Conservation (phyloP, 2,797 vertebrate species). For the Enteromius treurensis region DNA sequence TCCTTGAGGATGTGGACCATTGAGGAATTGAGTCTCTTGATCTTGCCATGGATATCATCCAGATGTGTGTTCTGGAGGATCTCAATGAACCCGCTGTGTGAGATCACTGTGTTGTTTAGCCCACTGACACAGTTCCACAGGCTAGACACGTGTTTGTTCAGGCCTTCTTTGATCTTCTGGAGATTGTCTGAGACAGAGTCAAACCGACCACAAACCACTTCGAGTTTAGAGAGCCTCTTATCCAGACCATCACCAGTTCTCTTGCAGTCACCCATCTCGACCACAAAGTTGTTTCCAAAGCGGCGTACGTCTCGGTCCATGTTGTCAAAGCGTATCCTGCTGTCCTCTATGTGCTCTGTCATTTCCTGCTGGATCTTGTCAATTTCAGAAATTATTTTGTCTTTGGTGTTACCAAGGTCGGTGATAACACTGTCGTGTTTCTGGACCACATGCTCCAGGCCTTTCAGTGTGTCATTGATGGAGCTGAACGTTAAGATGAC, state of each 20-base stretch:
- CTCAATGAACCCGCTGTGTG: conserved; percentile 79
- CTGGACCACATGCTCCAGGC: conserved; percentile 84
- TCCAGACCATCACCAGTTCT: conserved; percentile 81
- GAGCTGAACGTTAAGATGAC: conserved; percentile 87
- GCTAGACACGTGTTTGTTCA: conserved; percentile 83
- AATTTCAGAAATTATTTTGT: conserved; percentile 90
- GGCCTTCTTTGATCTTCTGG: conserved; percentile 85
- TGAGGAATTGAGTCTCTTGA: conserved; percentile 86
- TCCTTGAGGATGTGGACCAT: conserved; percentile 78
- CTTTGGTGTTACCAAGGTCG: conserved; percentile 84
- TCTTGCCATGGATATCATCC: conserved; percentile 75
- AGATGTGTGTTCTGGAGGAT: conserved; percentile 80
- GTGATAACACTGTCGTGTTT: conserved; percentile 87
- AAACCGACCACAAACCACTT: conserved; percentile 85
- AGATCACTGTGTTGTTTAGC: conserved; percentile 80
- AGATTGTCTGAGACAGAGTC: conserved; percentile 84
- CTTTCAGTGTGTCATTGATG: conserved; percentile 88
- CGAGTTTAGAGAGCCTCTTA: conserved; percentile 87
- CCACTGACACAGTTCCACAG: conserved; percentile 86
- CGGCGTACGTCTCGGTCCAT: conserved; percentile 76
- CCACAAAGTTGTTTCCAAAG: conserved; percentile 72
- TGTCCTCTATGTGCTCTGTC: conserved; percentile 83
- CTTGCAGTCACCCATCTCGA: conserved; percentile 78
- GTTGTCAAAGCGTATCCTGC: conserved; percentile 77
- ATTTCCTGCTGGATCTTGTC: conserved; percentile 89